Conservation (phyloP, 2,888 invertebrate species). For the Poecilobothrus nobilitatus region DNA sequence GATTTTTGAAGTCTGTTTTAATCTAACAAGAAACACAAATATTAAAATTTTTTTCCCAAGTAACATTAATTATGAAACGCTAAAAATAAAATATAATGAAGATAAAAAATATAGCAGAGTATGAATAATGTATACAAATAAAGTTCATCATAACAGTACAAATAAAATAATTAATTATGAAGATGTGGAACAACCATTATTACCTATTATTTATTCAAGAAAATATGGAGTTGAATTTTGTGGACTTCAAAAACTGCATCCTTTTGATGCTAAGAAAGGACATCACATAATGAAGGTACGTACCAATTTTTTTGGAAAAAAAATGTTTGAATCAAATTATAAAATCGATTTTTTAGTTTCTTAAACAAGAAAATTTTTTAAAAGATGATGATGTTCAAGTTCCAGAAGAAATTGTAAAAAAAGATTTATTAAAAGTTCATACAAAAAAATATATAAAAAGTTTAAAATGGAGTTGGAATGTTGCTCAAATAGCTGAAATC, state of each 20-base stretch:
- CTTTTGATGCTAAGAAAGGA: constrained; percentile 86
- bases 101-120: no score
- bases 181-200: neutral
- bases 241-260: constrained; percentile 76
- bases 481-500: constrained; percentile 73
- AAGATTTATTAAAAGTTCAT: constrained; percentile 69
- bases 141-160: neutral
- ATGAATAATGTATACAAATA: neutral
- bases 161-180: neutral
- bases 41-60: no score
- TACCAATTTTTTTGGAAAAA: constrained; percentile 16
- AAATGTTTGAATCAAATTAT: no score
- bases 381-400: constrained; percentile 54
- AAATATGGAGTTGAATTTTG: constrained; percentile 73
- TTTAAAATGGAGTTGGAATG: constrained; percentile 72
- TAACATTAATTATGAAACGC: no score
- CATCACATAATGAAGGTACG: constrained; percentile 61
- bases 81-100: no score
- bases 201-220: constrained; percentile 63
- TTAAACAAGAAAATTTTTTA: constrained; percentile 55
- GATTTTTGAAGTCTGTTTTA: no score
- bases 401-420: constrained; percentile 62
- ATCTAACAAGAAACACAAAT: no score
- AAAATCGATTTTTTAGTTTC: constrained; percentile 42
- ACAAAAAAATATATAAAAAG: constrained; percentile 63